Base-by-base conservation (phyloP, 2,888 invertebrate species). In the Piscicola geometra region DNA sequence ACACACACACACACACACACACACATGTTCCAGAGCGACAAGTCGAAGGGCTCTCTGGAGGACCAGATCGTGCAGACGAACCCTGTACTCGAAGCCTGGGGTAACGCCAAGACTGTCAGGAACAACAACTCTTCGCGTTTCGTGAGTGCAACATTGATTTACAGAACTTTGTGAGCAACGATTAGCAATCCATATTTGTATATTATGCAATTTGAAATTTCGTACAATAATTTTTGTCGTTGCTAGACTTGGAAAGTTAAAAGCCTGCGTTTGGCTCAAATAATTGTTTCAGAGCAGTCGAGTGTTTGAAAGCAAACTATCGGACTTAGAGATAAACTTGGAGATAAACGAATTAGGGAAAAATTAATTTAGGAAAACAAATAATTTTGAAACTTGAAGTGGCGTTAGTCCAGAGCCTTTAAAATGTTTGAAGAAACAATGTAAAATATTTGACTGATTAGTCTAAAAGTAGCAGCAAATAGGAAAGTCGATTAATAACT, bases 111-210 rank as follows among this genome's bases (percentile, higher is more conserved):
- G 79, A 84, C 84, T 36, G 82, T 80, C 68, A 78, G 98, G 92
- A 99, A 99, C 90, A 98, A 99, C 89, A 99, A 99, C 92, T 98
- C 98, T 80, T 99, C 98, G 81, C 95, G 99, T 91, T 99, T 99
- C 93, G 98, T 97, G 92, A 80, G 80, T 80, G 28, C 15, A 1
- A n/a, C n/a, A n/a, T n/a, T n/a, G n/a, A n/a, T n/a, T n/a, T n/a
- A n/a, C n/a, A n/a, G n/a, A n/a, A n/a, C n/a, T n/a, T n/a, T n/a
- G n/a, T n/a, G n/a, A n/a, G n/a, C n/a, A n/a, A n/a, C n/a, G n/a
- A n/a, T n/a, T n/a, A n/a, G n/a, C n/a, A n/a, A n/a, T n/a, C n/a
- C n/a, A n/a, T n/a, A n/a, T n/a, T n/a, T n/a, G n/a, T n/a, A n/a
- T n/a, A n/a, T n/a, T n/a, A n/a, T n/a, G n/a, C n/a, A n/a, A n/a